Base-by-base conservation (phyloP, 2,113 vertebrate species). In the Petroica traversi region DNA sequence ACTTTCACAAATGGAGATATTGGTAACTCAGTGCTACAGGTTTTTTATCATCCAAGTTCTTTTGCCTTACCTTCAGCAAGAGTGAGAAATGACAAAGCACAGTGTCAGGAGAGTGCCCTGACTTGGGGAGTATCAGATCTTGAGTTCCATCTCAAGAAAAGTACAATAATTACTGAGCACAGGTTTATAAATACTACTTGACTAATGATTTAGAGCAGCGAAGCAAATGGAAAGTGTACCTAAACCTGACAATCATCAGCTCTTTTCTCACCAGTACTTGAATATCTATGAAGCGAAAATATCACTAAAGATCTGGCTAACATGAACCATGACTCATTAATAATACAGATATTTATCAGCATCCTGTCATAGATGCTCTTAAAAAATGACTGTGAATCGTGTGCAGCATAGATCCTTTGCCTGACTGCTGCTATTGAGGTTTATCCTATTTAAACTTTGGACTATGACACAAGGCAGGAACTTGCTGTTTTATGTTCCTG, bases 341-440 rank as follows among this genome's bases (percentile, higher is more conserved):
- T 88, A 92, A 95, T 25, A 89, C 41, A 66, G 89, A 76, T 94
- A 94, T 76, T 92, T 89, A 96, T 94, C 92, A 94, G 89, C 78
- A 91, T 88, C 78, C 93, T 95, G 92, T 82, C 85, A 85, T 5
- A 78, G 86, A 74, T 58, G 73, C 29, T 75, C 51, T 82, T 43
- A 51, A 73, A 87, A 86, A 91, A 58, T 40, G 69, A 46, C 63
- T 54, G 16, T 38, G 67, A 88, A 69, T 80, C 7, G 20, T 12
- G 3, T n/a, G 36, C 16, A 82, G 43, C 49, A 82, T 2, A 66
- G 51, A 72, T 55, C 26, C 68, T 73, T 62, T 34, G 18, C 63
- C 54, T 88, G 58, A 41, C 38, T 88, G 38, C 63, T 48, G 36
- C 49, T 72, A 46, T 24, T 49, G 34, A 90, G 93, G 67, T 67